Percentiles rank a stretch among this genome's conserved stretches.
phyloP scores from a whole-genome alignment of 2,797 vertebrate genomes.

The Rhynchonycteris naso region DNA sequence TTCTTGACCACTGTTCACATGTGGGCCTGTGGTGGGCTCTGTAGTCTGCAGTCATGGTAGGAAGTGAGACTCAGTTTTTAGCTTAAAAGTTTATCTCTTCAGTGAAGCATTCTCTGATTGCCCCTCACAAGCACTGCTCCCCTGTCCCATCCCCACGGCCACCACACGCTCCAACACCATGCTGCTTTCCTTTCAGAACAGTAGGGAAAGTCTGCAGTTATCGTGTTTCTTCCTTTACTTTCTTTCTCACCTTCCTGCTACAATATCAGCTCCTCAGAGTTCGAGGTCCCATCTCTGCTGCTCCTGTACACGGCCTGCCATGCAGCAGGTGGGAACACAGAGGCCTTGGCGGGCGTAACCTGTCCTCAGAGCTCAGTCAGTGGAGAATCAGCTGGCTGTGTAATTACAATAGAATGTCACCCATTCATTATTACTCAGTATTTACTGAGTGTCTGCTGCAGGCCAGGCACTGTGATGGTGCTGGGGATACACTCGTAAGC shows the following conservation, averaged over 20 bases:
- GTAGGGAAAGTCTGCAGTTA: background rate
- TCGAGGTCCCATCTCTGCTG: background rate
- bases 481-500: background rate
- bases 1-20: background rate
- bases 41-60: background rate
- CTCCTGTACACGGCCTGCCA: background rate
- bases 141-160: background rate
- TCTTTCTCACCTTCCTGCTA: background rate
- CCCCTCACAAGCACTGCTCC: background rate
- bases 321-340: too few relatives aligned
- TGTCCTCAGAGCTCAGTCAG: background rate
- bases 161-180: background rate
- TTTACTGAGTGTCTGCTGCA: background rate
- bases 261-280: background rate
- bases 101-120: background rate
- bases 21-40: background rate
- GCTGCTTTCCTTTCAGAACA: background rate
- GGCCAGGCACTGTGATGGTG: background rate
- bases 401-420: background rate
- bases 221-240: background rate
- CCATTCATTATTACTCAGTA: background rate
- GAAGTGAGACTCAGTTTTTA: background rate
- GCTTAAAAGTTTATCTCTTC: background rate
- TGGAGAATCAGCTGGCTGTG: background rate
- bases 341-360: background rate